Conservation (phyloP, 2,888 invertebrate genomes). For the Chaitophorus viminalis region DNA sequence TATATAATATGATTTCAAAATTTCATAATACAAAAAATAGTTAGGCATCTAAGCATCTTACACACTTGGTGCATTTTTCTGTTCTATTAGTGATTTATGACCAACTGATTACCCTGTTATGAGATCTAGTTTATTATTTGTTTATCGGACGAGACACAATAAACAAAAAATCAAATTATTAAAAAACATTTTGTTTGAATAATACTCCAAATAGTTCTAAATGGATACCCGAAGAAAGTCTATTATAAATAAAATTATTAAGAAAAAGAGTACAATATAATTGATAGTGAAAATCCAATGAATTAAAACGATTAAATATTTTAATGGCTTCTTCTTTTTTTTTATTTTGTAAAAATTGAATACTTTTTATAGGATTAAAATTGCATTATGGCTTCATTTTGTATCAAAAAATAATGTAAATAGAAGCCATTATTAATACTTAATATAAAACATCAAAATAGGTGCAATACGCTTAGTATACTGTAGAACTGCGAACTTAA, state of each 20-base stretch:
- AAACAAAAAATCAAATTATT: too few relatives aligned
- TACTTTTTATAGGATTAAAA: conserved; percentile 53
- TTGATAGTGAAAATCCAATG: conserved; percentile 45
- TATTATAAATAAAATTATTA: background rate
- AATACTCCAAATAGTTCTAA: too few relatives aligned
- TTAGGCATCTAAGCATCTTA: too few relatives aligned
- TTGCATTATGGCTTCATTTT: conserved; percentile 48
- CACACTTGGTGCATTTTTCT: too few relatives aligned
- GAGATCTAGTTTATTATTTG: too few relatives aligned
- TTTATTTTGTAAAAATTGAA: conserved; percentile 1
- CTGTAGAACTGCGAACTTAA: background rate
- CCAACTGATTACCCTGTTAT: too few relatives aligned
- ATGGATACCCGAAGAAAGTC: background rate
- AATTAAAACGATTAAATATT: conserved; percentile 50
- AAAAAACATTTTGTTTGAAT: too few relatives aligned
- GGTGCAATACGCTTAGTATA: background rate
- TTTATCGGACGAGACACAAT: too few relatives aligned
- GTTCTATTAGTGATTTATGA: too few relatives aligned
- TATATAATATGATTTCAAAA: too few relatives aligned
- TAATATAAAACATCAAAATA: background rate
- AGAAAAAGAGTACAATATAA: background rate
- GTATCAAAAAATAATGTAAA: conserved; percentile 45
- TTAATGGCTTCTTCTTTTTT: conserved; percentile 44
- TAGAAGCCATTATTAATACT: conserved; percentile 44
- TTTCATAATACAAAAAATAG: too few relatives aligned